A percentile compares a stretch with the other conserved stretches of the same genome.
phyloP scores from a whole-genome alignment of 2,113 vertebrate species.

The Marcusenius ussheri region DNA sequence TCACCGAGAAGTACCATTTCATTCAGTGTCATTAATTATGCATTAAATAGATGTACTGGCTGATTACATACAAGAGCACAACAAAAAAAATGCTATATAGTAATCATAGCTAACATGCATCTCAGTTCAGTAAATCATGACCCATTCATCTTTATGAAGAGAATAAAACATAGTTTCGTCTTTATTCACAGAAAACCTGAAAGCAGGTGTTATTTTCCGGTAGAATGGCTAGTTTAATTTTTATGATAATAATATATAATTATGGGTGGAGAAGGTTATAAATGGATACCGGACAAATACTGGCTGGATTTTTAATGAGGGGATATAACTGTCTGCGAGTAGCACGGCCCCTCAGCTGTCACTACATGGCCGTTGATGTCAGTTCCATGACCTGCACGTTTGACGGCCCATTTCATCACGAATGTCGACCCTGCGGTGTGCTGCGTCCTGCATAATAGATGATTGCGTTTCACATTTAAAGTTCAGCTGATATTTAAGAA shows the following conservation, averaged over 20 bases:
- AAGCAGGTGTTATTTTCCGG: neutral
- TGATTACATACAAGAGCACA: neutral
- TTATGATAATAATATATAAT: neutral
- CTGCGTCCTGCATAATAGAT: neutral
- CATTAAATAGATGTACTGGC: neutral
- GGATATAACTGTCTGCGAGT: neutral
- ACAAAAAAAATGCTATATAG: neutral
- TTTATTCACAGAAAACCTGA: neutral
- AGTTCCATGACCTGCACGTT: neutral
- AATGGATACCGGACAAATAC: neutral
- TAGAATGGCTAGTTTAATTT: neutral
- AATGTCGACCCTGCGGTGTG: neutral
- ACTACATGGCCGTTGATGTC: neutral
- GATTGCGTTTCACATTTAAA: neutral
- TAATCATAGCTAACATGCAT: neutral
- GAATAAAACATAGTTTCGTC: neutral
- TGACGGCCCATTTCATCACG: neutral
- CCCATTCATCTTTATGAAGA: neutral
- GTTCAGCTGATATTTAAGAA: neutral
- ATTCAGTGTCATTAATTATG: neutral
- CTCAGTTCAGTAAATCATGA: neutral
- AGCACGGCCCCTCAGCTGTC: neutral
- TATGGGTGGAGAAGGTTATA: neutral
- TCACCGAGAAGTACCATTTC: neutral
- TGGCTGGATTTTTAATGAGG: neutral